Conservation (phyloP, 2,113 vertebrate genomes). For the Ictalurus punctatus region DNA sequence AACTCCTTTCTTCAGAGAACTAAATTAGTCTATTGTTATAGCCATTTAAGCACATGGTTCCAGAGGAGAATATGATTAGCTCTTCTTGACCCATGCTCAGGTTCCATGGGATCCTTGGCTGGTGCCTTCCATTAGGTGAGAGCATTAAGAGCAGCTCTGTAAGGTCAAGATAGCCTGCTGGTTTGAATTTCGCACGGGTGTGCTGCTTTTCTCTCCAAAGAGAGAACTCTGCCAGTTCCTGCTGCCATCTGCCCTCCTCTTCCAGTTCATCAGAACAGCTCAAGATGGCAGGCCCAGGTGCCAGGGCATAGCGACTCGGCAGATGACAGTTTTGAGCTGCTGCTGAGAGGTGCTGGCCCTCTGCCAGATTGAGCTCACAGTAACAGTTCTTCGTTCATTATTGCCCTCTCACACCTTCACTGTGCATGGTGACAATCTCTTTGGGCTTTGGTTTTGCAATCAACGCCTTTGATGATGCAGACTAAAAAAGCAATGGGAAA, state of each 20-base stretch:
- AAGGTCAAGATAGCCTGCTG: constrained; percentile 38
- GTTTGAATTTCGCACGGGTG: constrained; percentile 36
- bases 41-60: not conserved
- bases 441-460: constrained; percentile 24
- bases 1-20: not conserved
- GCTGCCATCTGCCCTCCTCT: constrained; percentile 54
- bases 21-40: not conserved
- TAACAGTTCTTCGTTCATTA: constrained; percentile 52
- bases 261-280: constrained; percentile 51
- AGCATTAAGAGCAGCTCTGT: constrained; percentile 1
- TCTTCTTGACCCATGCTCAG: not conserved
- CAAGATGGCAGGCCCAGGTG: constrained; percentile 54
- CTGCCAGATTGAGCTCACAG: constrained; percentile 33
- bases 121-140: not conserved
- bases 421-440: constrained; percentile 9
- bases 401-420: constrained; percentile 50
- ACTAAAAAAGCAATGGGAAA: constrained; percentile 18
- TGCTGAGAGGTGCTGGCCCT: constrained; percentile 44
- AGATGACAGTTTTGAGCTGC: constrained; percentile 51
- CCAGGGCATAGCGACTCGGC: constrained; percentile 44
- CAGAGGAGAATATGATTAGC: not conserved
- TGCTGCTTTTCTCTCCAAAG: constrained; percentile 39
- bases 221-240: constrained; percentile 44
- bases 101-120: not conserved
- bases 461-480: constrained; percentile 22